These are phyloP conservation scores for Amiota mariae DNA, from an alignment of 2,888 invertebrate species.

Conservation along the genomic window DNA sequence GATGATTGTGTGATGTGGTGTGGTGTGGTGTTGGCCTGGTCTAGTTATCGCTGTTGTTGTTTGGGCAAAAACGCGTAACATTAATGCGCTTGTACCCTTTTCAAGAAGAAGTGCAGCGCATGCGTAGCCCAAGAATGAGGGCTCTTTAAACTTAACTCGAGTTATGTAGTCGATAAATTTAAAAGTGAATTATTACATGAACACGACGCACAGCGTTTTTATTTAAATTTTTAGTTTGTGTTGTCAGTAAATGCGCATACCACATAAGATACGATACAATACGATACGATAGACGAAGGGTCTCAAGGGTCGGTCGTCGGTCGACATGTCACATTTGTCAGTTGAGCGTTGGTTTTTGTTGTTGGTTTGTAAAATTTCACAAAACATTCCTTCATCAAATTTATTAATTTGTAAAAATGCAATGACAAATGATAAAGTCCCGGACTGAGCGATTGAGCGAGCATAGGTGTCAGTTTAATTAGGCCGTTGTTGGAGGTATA, in stretches of 20 bases:
- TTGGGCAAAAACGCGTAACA: slow-evolving; percentile 1
- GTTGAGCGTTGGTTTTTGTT: background rate
- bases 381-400: slow-evolving; percentile 40
- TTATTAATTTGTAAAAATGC: slow-evolving; percentile 64
- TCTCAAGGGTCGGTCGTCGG: background rate
- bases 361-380: background rate
- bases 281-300: background rate
- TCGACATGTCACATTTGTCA: slow-evolving; percentile 6
- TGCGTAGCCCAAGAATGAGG: background rate
- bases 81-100: slow-evolving; percentile 24
- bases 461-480: slow-evolving; percentile 61
- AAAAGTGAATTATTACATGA: slow-evolving; percentile 23
- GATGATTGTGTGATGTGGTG: slow-evolving; percentile 47
- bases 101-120: background rate
- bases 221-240: background rate
- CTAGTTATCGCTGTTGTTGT: slow-evolving; percentile 21
- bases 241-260: slow-evolving; percentile 9
- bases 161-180: slow-evolving; percentile 12
- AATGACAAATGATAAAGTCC: slow-evolving; percentile 67
- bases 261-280: too few relatives aligned
- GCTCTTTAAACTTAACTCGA: background rate
- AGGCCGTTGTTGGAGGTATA: slow-evolving; percentile 38
- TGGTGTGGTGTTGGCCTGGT: slow-evolving; percentile 59
- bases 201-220: slow-evolving; percentile 10
- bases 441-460: slow-evolving; percentile 39